These are phyloP conservation scores for Argyresthia albistria DNA, from an alignment of 2,888 invertebrate species.

Conservation along the genomic window DNA sequence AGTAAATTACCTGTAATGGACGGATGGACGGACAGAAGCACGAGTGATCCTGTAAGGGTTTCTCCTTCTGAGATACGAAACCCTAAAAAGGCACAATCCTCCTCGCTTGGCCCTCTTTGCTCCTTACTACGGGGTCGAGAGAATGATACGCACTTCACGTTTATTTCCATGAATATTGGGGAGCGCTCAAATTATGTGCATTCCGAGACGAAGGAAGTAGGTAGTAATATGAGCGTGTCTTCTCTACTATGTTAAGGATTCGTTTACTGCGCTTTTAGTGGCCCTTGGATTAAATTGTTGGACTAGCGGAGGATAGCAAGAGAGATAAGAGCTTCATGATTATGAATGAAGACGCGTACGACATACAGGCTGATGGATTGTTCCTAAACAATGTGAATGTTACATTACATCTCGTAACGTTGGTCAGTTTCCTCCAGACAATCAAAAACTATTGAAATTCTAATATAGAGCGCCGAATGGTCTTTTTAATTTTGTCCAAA, in stretches of 20 bases:
- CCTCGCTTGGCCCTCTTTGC: not conserved
- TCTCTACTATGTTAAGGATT: not conserved
- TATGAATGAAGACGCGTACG: too few species aligned
- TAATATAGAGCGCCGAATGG: too few species aligned
- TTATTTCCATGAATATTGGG: constrained; percentile 28
- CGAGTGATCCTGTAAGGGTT: too few species aligned
- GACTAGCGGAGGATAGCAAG: not conserved
- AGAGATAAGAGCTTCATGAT: not conserved
- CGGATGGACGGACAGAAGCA: too few species aligned
- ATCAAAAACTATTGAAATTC: too few species aligned
- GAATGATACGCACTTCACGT: constrained; percentile 28
- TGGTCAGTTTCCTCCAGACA: too few species aligned
- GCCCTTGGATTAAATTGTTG: not conserved
- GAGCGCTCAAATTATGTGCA: constrained; percentile 36
- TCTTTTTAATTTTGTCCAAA: too few species aligned
- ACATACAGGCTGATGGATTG: too few species aligned
- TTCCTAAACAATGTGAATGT: too few species aligned
- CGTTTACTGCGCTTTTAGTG: not conserved
- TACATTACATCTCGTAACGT: too few species aligned
- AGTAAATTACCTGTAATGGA: too few species aligned
- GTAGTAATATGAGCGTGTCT: constrained; percentile 7
- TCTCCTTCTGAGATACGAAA: too few species aligned
- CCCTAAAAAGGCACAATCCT: not conserved
- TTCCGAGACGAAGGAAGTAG: constrained; percentile 26
- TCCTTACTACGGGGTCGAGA: not conserved